A percentile compares a stretch with the other conserved stretches of the same genome.
Evolutionary conservation across 2,888 invertebrate species (phyloP).

Genomic region (Cantharis lateralis): DNA sequence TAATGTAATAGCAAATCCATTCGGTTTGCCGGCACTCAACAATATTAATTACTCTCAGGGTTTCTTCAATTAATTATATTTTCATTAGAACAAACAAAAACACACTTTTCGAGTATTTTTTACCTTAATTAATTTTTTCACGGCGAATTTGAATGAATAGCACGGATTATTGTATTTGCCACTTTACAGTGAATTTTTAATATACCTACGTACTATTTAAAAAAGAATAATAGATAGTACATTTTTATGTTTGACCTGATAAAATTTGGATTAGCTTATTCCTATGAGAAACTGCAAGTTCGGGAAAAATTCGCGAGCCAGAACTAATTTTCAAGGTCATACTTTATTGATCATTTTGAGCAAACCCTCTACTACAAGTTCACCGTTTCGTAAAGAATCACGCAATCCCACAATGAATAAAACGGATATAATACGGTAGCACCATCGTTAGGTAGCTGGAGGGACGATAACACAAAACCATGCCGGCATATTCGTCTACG

Average conservation of each 20-base stretch:
- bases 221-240: neutral
- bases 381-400: slow-evolving; percentile 11
- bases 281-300: neutral
- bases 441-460: slow-evolving; percentile 27
- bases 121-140: neutral
- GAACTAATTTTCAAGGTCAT: neutral
- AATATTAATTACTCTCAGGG: neutral
- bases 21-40: neutral
- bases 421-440: slow-evolving; percentile 31
- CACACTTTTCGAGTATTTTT: neutral
- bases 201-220: neutral
- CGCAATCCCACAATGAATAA: slow-evolving; percentile 22
- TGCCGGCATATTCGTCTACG: slow-evolving; percentile 18
- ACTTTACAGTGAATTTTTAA: neutral
- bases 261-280: neutral
- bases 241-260: neutral
- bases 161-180: neutral
- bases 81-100: neutral
- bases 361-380: neutral
- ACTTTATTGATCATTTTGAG: neutral
- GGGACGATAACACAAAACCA: slow-evolving; percentile 21
- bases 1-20: neutral
- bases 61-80: neutral
- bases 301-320: neutral
- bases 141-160: neutral